Conservation (phyloP, 1,140 invertebrate genomes). For the Aleiodes sp. region DNA sequence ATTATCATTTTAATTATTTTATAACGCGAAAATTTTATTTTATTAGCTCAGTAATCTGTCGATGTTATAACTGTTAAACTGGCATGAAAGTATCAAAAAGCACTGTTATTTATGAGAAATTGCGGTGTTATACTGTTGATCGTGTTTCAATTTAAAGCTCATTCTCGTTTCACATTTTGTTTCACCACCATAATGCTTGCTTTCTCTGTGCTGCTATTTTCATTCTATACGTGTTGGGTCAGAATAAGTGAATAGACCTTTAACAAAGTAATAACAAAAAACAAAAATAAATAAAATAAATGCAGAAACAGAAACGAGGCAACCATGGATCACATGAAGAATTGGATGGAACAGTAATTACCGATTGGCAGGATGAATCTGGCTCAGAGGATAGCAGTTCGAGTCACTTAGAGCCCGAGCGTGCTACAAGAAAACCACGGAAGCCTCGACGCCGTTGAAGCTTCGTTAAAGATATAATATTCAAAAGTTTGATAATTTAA, state of each 20-base stretch:
- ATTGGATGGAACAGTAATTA: constrained; percentile 6
- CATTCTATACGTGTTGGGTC: background rate
- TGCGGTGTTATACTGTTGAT: too few species aligned
- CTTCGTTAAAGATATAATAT: background rate
- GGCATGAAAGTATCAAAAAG: background rate
- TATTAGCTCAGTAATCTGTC: background rate
- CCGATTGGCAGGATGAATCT: constrained; percentile 3
- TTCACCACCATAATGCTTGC: constrained; percentile 18
- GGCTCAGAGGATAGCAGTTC: constrained; percentile 12
- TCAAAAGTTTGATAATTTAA: background rate
- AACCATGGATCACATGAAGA: constrained; percentile 5
- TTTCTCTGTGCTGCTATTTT: constrained; percentile 22
- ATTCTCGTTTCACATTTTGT: background rate
- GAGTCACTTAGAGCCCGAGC: background rate
- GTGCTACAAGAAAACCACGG: background rate
- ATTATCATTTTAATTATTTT: too few species aligned
- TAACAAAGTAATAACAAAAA: background rate
- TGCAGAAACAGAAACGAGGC: constrained; percentile 16
- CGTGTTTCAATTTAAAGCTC: background rate
- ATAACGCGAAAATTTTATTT: background rate
- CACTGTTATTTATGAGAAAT: too few species aligned
- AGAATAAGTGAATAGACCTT: background rate
- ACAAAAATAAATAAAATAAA: constrained; percentile 13
- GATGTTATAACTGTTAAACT: background rate
- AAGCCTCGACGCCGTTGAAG: constrained; percentile 9